phyloP scores from a whole-genome alignment of 2,113 vertebrate species.

The Ceyx cyanopectus region DNA sequence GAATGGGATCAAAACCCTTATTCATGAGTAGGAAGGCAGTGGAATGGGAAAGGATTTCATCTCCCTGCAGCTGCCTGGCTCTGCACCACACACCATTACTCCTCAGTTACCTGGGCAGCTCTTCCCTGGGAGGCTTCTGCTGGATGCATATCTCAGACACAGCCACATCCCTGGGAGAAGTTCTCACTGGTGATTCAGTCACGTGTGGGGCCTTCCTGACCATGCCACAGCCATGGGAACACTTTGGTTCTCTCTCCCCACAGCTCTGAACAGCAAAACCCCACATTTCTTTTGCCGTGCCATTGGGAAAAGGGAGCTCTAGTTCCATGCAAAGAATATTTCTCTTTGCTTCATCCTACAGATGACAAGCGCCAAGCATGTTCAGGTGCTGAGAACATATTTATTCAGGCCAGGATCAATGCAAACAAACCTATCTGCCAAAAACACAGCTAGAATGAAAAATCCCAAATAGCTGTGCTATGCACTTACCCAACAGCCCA shows the following conservation, averaged over 20 bases:
- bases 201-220: not conserved
- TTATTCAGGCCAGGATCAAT: not conserved
- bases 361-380: not conserved
- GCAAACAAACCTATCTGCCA: not conserved
- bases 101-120: not conserved
- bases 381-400: not conserved
- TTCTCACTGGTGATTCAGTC: not conserved
- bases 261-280: not conserved
- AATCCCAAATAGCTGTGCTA: not conserved
- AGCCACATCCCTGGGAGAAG: not conserved
- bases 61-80: not conserved
- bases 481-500: not conserved
- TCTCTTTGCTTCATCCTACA: not conserved
- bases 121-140: not conserved
- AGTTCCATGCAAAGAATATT: not conserved
- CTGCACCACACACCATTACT: not conserved
- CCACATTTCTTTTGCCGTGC: not conserved
- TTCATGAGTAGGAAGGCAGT: not conserved
- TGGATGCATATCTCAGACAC: not conserved
- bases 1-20: not conserved
- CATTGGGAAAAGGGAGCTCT: not conserved
- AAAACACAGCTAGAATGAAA: not conserved
- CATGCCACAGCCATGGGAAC: accelerated
- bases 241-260: not conserved
- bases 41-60: not conserved